phyloP scores from a whole-genome alignment of 2,888 invertebrate genomes.

The Eupithecia tripunctaria region DNA sequence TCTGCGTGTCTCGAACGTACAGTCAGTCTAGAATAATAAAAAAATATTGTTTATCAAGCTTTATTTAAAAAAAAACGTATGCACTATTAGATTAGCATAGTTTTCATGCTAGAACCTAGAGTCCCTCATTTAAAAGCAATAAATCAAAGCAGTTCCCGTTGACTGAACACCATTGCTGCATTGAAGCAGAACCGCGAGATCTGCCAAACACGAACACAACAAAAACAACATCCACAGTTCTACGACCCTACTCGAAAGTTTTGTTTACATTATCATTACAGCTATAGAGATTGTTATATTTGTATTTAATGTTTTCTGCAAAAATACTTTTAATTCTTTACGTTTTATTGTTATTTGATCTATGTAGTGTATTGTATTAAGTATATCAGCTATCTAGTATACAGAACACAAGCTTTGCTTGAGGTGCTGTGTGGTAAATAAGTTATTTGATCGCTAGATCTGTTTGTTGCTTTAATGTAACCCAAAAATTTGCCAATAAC shows the following conservation, averaged over 20 bases:
- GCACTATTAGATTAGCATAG: background rate
- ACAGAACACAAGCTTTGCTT: no score
- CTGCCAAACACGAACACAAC: slow-evolving; percentile 23
- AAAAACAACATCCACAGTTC: slow-evolving; percentile 33
- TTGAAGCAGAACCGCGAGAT: slow-evolving; percentile 32
- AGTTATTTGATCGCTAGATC: background rate
- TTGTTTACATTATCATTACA: slow-evolving; percentile 3
- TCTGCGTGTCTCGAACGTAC: no score
- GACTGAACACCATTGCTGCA: slow-evolving; percentile 29
- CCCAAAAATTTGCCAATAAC: background rate
- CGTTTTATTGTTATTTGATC: no score
- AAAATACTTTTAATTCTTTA: background rate
- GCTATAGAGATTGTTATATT: background rate
- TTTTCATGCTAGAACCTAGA: background rate
- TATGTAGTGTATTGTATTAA: no score
- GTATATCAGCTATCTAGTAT: no score
- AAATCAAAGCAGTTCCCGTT: slow-evolving; percentile 17
- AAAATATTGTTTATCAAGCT: no score
- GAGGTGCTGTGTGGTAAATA: no score
- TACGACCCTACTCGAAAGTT: slow-evolving; percentile 33
- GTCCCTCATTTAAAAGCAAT: slow-evolving; percentile 7
- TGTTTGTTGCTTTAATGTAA: background rate
- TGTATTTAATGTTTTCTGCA: background rate
- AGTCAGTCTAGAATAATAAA: no score
- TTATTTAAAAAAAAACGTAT: no score